phyloP scores from a whole-genome alignment of 2,113 vertebrate genomes.

The Ciconia boyciana region DNA sequence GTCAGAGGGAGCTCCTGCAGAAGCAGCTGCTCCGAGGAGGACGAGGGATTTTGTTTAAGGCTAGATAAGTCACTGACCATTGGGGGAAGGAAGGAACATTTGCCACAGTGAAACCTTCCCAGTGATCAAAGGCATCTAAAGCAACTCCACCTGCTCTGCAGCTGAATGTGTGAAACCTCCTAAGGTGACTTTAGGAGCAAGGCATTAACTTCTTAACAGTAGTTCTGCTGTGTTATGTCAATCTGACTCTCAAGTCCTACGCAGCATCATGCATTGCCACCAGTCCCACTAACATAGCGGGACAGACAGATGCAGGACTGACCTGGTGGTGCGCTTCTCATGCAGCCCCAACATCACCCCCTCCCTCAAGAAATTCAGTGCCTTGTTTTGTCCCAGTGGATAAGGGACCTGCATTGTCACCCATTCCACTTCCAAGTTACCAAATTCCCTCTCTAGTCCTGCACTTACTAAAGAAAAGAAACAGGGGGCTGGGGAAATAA shows the following conservation, averaged over 20 bases:
- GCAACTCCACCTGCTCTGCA: neutral
- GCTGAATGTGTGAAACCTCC: neutral
- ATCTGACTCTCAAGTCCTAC: neutral
- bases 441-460: neutral
- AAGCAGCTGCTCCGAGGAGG: neutral
- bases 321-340: neutral
- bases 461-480: neutral
- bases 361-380: neutral
- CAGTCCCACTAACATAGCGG: fast-evolving
- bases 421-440: neutral
- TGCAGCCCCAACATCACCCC: neutral
- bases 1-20: neutral
- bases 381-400: fast-evolving
- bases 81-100: neutral
- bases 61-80: neutral
- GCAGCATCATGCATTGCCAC: fast-evolving
- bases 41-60: neutral
- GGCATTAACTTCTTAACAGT: neutral
- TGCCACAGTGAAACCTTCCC: neutral
- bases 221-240: neutral
- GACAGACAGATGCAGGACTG: neutral
- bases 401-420: neutral
- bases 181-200: neutral
- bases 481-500: neutral
- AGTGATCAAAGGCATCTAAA: neutral